Evolutionary conservation across 1,140 invertebrate genomes (phyloP).

Genomic region (Anagrus nilaparvatae): DNA sequence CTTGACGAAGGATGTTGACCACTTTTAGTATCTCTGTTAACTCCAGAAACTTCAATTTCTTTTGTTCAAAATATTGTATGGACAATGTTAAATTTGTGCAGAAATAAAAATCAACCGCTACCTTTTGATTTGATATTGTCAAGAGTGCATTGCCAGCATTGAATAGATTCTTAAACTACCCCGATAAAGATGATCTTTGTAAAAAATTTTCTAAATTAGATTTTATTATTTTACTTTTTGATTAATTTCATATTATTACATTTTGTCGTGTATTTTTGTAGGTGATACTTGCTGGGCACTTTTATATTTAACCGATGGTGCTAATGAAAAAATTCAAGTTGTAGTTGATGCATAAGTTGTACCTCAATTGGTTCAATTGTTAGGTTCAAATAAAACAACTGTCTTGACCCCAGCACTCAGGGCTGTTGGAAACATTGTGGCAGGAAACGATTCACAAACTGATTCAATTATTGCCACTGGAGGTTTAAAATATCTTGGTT

Average conservation of each 20-base stretch:
- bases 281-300: slow-evolving; percentile 95
- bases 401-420: slow-evolving; percentile 85
- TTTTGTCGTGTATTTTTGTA: slow-evolving; percentile 36
- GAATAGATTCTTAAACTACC: slow-evolving; percentile 61
- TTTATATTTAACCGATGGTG: slow-evolving; percentile 90
- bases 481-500: slow-evolving; percentile 59
- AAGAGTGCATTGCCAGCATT: slow-evolving; percentile 73
- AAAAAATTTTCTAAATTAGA: slow-evolving; percentile 16
- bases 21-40: slow-evolving; percentile 56
- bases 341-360: slow-evolving; percentile 66
- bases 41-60: slow-evolving; percentile 41
- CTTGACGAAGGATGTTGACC: slow-evolving; percentile 52
- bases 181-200: slow-evolving; percentile 67
- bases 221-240: not conserved
- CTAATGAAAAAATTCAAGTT: slow-evolving; percentile 85
- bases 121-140: slow-evolving; percentile 67
- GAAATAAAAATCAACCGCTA: slow-evolving; percentile 83
- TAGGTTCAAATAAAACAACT: slow-evolving; percentile 59
- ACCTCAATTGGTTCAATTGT: slow-evolving; percentile 61
- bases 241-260: not conserved
- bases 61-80: slow-evolving; percentile 60
- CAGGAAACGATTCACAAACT: slow-evolving; percentile 76
- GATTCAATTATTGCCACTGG: slow-evolving; percentile 78
- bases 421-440: slow-evolving; percentile 79
- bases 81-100: slow-evolving; percentile 87